These are phyloP conservation scores for Desmodus rotundus DNA, from an alignment of 2,113 vertebrate genomes.

Conservation along the genomic window DNA sequence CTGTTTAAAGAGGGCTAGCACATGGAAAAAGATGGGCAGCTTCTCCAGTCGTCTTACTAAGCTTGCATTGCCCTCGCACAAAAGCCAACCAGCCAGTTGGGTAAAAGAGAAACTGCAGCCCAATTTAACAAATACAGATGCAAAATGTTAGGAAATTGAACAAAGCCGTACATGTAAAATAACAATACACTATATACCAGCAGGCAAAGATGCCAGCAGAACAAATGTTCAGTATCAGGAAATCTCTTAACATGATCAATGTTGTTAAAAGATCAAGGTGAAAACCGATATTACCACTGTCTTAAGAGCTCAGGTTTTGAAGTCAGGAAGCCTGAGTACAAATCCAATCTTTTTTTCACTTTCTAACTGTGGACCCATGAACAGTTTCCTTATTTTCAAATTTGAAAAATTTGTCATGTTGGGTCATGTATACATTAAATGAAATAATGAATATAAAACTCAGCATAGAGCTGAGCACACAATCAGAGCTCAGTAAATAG, in stretches of 20 bases:
- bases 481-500: neutral
- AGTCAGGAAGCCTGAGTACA: neutral
- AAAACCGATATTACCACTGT: neutral
- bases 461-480: neutral
- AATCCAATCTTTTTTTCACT: neutral
- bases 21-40: neutral
- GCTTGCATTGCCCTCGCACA: too few species aligned
- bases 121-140: neutral
- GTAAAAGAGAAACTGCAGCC: neutral
- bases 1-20: neutral
- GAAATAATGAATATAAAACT: neutral
- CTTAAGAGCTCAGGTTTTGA: neutral
- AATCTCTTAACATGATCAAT: neutral
- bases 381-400: neutral
- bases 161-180: neutral
- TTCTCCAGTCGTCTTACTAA: neutral
- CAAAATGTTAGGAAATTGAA: constrained; percentile 28
- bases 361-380: neutral
- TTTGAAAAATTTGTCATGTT: constrained; percentile 4
- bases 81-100: neutral
- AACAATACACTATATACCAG: neutral
- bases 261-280: neutral
- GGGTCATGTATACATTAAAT: neutral
- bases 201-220: neutral
- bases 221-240: neutral